Conservation (phyloP, 2,888 invertebrate genomes). For the Taenaris catops region DNA sequence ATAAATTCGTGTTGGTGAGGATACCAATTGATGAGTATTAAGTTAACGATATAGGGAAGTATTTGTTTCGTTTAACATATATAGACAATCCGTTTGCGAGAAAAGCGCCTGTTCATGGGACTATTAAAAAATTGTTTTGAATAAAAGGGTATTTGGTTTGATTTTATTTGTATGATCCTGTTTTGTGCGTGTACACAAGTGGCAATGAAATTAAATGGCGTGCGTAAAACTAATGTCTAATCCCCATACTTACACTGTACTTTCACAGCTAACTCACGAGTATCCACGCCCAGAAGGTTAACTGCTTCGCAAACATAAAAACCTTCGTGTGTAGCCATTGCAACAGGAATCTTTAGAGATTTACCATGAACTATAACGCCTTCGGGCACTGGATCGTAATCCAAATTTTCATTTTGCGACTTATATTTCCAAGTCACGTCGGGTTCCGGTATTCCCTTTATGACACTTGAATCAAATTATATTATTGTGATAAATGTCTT, state of each 20-base stretch:
- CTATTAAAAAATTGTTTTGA: too few relatives aligned
- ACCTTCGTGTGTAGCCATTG: slow-evolving; percentile 38
- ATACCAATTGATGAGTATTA: too few relatives aligned
- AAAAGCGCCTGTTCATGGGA: too few relatives aligned
- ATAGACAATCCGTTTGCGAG: too few relatives aligned
- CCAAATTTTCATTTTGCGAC: slow-evolving; percentile 25
- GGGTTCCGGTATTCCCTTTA: slow-evolving; percentile 51
- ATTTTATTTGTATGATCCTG: too few relatives aligned
- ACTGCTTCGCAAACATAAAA: slow-evolving; percentile 46
- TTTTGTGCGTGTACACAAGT: too few relatives aligned
- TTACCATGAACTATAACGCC: slow-evolving; percentile 33
- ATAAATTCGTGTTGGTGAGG: too few relatives aligned
- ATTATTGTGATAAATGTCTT: slow-evolving; percentile 1
- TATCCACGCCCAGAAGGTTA: slow-evolving; percentile 42
- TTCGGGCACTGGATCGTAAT: slow-evolving; percentile 35
- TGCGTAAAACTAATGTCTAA: too few relatives aligned
- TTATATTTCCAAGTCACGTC: slow-evolving; percentile 46
- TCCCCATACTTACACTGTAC: slow-evolving; percentile 61
- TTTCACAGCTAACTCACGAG: slow-evolving; percentile 36
- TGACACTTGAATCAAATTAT: slow-evolving; percentile 31
- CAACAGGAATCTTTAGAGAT: slow-evolving; percentile 37
- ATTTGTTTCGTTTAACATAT: too few relatives aligned
- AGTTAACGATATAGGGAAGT: too few relatives aligned
- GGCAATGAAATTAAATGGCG: too few relatives aligned
- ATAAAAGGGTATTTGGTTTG: too few relatives aligned